Evolutionary conservation across 2,113 vertebrate species (phyloP), one percentile per base, ranked within the genome.

Genomic region (Varanus komodoensis): DNA sequence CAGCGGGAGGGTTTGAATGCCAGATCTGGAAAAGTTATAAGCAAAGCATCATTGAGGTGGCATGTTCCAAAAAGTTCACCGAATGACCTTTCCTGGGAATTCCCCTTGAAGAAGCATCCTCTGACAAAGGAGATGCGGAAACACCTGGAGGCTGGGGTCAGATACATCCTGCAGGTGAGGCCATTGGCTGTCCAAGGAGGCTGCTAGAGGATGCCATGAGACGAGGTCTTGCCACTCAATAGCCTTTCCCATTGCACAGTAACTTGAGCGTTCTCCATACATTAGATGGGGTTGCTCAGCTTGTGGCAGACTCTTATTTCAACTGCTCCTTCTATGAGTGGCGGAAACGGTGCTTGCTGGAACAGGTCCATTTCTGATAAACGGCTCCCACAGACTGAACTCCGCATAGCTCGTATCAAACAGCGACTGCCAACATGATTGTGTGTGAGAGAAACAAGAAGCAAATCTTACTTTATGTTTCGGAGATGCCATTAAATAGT

Each of bases 1-100:
- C 95, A 92, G 86, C 95, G 90, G 82, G 88, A 87, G 74, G 71
- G 74, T 82, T 96, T 95, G 94, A 94, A 94, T 89, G 11, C 4
- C 77, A 81, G 78, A 87, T 91, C 92, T 94, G 2, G 91, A 94
- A 95, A 93, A 50, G 84, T 88, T 91, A 93, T 95, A 93, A 92
- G 91, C 88, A 87, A 92, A 93, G 87, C 94, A 73, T 90, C 90
- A 89, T 91, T 95, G 84, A 88, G 29, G 64, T 87, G 57, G 82
- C 50, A 68, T 91, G 94, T 71, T 90, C 92, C 87, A 50, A 94
- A 95, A 89, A 92, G 57, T 91, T 92, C 2, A 0, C 74, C 89
- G 93, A 93, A 21, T 34, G 82, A 90, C 91, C 84, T 91, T 64
- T 75, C 81, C 82, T 71, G 93, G 74, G 91, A 80, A 73, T 83